Evolutionary conservation across 30 jellyfish, hydroid and myxozoan species (phyloP), one percentile per base, ranked within the genome.

Genomic region (Rhopilema esculentum): DNA sequence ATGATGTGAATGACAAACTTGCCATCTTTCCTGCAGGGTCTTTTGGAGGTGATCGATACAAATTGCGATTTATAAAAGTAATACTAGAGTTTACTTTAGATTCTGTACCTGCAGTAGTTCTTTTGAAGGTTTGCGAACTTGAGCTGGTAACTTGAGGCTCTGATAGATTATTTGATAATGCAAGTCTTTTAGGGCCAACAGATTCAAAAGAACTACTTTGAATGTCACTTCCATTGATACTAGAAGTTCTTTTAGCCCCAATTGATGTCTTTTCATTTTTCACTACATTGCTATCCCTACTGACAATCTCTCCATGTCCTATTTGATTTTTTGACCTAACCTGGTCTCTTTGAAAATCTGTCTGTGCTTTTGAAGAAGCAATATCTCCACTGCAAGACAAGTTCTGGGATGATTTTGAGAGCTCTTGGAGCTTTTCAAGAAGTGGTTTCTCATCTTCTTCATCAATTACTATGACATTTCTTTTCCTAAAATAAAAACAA

Each of bases 381-480:
- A 65, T 0, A 16, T 66, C 82, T 64, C 69, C 26, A n/a, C 33
- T 30, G 49, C 6, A 70, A 12, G 91, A 15, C 4, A 65, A 48
- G 15, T 49, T 49, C 16, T 48, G 69, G 1, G 79, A 79, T 1
- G 88, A 72, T 65, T 66, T 74, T 21, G 94, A 57, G 19, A 85
- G 75, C 64, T 78, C 94, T 53, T 85, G 94, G 16, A 85, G 79
- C 48, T 72, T 85, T 27, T 51, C 84, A 63, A 85, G 57, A 67
- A 85, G 88, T 1, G 94, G 88, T 29, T 74, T 75, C 17, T 68
- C 85, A 50, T 84, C 87, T 31, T 85, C 94, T 48, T 85, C 94
- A 26, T 85, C 94, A 22, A 85, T 85, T 66, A 85, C 84, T 53
- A 85, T 85, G 28, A 85, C 94, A 85, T 85, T 82, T 49, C 67